phyloP scores from a whole-genome alignment of 2,113 vertebrate species.

The Muntiacus muntjak region DNA sequence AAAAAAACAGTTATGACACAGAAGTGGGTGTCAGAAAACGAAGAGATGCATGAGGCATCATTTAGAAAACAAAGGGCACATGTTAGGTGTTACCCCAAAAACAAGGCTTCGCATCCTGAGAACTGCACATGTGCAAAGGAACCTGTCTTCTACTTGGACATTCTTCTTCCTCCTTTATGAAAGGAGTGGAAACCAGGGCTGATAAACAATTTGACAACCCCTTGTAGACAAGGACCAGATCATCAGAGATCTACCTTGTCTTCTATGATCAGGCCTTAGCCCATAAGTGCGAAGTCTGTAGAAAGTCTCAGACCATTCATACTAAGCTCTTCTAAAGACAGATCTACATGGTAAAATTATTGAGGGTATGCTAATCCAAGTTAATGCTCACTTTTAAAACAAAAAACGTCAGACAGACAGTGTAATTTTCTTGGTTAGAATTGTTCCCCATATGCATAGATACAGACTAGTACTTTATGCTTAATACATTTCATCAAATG shows the following conservation, averaged over 20 bases:
- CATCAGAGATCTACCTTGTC: neutral
- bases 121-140: accelerated
- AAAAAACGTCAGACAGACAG: neutral
- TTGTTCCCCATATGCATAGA: neutral
- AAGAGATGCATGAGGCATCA: neutral
- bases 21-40: neutral
- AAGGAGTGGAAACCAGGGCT: neutral
- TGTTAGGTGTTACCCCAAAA: neutral
- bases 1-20: neutral
- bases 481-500: neutral
- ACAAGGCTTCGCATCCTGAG: neutral
- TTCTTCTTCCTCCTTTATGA: neutral
- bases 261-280: neutral
- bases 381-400: neutral
- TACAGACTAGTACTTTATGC: neutral
- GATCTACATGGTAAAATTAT: neutral
- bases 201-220: neutral
- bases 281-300: accelerated
- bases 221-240: neutral
- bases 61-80: neutral
- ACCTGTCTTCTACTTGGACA: accelerated
- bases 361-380: neutral
- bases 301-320: neutral
- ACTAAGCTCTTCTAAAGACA: neutral
- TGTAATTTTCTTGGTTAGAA: neutral